Evolutionary conservation across 2,113 vertebrate species (phyloP), one percentile per base, ranked within the genome.

Genomic region (Amazona guildingii): DNA sequence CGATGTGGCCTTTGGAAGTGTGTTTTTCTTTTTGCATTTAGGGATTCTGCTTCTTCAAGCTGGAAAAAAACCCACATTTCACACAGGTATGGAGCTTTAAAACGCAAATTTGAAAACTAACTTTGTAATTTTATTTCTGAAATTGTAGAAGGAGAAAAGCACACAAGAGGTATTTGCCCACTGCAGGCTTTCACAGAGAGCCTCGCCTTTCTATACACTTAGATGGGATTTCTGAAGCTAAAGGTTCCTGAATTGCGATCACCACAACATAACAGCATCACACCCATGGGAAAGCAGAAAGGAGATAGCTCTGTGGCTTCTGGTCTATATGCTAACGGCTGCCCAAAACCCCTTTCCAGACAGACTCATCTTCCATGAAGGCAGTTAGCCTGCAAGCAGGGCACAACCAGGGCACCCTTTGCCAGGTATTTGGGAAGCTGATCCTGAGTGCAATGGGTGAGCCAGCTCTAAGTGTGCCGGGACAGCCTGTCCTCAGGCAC

Each of bases 1-100:
- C 7, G 12, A 68, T 70, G 63, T 74, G 89, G 91, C 80, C 92
- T 93, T 96, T 76, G 83, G 90, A 97, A 92, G 85, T 62, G 63
- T 2, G 1, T 67, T 28, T 80, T 83, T 88, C 44, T 67, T 31
- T 69, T 91, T 95, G 86, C 88, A 33, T 46, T 73, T 78, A 55
- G 75, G 35, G 70, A 37, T 23, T 51, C 37, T 1, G 0, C 46
- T 94, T 72, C 49, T 59, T 90, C 37, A 63, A 88, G 74, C 62
- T 76, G 72, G 79, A 37, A 52, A 21, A 88, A 82, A 84, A 44
- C 51, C 27, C 37, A 37, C 37, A 39, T 51, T 51, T 51, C 39
- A 25, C 33, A 28, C 24, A 64, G 88, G 31, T 33, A 52, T 0
- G 2, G 49, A 54, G 33, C 55, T 83, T 91, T 64, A 64, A 75